Conservation (phyloP, 2,888 invertebrate genomes). For the Lepeophtheirus nordmannii region DNA sequence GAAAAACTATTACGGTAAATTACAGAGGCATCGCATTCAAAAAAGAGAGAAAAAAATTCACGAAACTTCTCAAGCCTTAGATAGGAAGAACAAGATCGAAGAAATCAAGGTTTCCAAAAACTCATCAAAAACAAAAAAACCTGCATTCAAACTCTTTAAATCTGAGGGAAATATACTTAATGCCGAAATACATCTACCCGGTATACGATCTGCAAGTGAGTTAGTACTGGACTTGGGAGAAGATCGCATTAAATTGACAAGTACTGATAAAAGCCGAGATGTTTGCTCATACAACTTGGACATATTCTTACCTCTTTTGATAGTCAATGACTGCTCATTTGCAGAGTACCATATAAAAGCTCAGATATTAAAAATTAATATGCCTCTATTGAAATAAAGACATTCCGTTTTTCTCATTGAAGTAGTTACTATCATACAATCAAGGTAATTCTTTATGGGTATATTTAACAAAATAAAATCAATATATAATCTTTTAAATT, state of each 20-base stretch:
- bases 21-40: conserved; percentile 10
- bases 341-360: not conserved
- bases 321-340: not conserved
- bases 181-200: not conserved
- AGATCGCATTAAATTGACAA: not conserved
- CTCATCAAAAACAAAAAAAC: not conserved
- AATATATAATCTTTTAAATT: not conserved
- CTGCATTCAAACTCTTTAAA: not conserved
- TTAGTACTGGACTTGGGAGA: conserved; percentile 5
- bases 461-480: not conserved
- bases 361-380: not conserved
- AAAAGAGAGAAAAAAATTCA: conserved; percentile 10
- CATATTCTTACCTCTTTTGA: conserved; percentile 9
- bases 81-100: not conserved
- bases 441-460: no score
- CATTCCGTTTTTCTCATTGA: no score
- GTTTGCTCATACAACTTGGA: not conserved
- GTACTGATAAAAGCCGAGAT: not conserved
- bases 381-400: not conserved
- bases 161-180: not conserved
- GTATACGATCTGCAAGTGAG: not conserved
- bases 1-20: conserved; percentile 6
- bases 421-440: no score
- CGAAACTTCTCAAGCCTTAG: not conserved
- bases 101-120: not conserved